These are phyloP conservation scores for Hypselothyrea guttata DNA, from an alignment of 2,888 invertebrate species.

Conservation along the genomic window DNA sequence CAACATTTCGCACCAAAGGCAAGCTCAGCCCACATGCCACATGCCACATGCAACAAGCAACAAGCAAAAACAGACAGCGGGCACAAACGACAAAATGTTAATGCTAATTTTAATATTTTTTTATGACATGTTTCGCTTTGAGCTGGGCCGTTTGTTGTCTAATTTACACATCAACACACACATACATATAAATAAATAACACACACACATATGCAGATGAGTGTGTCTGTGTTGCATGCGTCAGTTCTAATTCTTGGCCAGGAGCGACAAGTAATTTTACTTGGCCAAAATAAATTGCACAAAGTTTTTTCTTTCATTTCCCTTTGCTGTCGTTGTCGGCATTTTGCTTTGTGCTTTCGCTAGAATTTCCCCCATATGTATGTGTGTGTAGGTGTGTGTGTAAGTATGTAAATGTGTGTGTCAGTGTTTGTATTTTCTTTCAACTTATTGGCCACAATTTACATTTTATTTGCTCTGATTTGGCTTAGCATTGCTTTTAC, in stretches of 20 bases:
- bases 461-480: slow-evolving; percentile 53
- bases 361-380: slow-evolving; percentile 8
- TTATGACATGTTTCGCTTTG: slow-evolving; percentile 75
- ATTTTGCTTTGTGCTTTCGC: slow-evolving; percentile 39
- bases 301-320: slow-evolving; percentile 67
- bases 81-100: slow-evolving; percentile 61
- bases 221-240: slow-evolving; percentile 27
- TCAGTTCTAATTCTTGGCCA: slow-evolving; percentile 58
- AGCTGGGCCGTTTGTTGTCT: slow-evolving; percentile 55
- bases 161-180: slow-evolving; percentile 36
- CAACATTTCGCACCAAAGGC: slow-evolving; percentile 73
- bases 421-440: slow-evolving; percentile 24
- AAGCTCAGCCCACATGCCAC: slow-evolving; percentile 33
- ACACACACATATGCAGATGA: slow-evolving; percentile 18
- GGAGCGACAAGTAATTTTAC: slow-evolving; percentile 79
- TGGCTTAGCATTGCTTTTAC: slow-evolving; percentile 26
- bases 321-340: slow-evolving; percentile 36
- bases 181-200: slow-evolving; percentile 1
- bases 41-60: slow-evolving; percentile 12
- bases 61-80: neutral
- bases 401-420: too few relatives aligned
- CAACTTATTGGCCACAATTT: slow-evolving; percentile 62
- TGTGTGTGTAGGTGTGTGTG: slow-evolving; percentile 5
- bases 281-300: slow-evolving; percentile 79
- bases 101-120: slow-evolving; percentile 81